These are phyloP conservation scores for Eurytoma adleriae DNA, from an alignment of 2,888 invertebrate genomes.

Conservation along the genomic window DNA sequence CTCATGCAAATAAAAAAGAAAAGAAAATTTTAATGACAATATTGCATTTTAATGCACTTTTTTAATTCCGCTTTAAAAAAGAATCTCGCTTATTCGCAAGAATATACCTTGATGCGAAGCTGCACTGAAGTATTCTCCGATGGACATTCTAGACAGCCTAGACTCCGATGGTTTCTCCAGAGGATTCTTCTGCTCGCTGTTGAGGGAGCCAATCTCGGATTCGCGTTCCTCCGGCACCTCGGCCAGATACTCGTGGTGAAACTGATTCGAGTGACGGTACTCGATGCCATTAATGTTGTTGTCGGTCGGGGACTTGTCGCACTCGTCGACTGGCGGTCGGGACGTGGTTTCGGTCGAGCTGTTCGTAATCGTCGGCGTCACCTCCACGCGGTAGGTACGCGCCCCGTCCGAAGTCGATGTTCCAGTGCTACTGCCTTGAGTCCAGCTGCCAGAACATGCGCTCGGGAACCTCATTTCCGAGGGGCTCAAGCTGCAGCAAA, in stretches of 20 bases:
- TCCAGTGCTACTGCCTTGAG: too few relatives aligned
- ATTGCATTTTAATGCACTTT: too few relatives aligned
- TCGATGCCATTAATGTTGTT: slow-evolving; percentile 20
- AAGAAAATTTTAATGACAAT: too few relatives aligned
- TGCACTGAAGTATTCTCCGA: slow-evolving; percentile 39
- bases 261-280: slow-evolving; percentile 6
- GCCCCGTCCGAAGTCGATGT: background rate
- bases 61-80: too few relatives aligned
- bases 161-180: too few relatives aligned
- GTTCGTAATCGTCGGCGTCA: too few relatives aligned
- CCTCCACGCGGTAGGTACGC: background rate
- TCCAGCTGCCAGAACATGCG: too few relatives aligned
- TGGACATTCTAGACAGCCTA: slow-evolving; percentile 15
- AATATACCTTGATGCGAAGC: background rate
- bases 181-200: too few relatives aligned
- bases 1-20: too few relatives aligned
- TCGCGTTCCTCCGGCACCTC: background rate
- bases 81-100: background rate
- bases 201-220: background rate
- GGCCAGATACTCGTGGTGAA: background rate
- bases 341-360: background rate
- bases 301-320: background rate
- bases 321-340: background rate
- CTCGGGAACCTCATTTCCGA: background rate
- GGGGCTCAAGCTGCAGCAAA: background rate